Percentiles rank a stretch among this genome's conserved stretches.
These are phyloP conservation scores for Heliornis fulica DNA, from an alignment of 2,113 vertebrate species.

Conservation along the genomic window DNA sequence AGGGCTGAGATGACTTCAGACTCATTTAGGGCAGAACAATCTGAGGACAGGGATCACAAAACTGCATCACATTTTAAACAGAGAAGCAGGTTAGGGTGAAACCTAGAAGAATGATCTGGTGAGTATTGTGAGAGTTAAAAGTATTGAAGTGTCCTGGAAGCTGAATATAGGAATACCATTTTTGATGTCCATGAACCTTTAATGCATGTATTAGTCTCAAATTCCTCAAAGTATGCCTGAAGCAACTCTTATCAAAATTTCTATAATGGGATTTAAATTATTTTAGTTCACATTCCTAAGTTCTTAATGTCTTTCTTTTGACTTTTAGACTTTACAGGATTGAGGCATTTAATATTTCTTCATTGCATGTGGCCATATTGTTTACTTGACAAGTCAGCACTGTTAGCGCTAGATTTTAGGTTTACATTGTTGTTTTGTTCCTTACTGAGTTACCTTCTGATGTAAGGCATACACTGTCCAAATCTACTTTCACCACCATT, in stretches of 20 bases:
- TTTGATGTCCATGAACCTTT: neutral
- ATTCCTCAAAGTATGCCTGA: neutral
- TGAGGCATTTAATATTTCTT: neutral
- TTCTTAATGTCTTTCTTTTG: neutral
- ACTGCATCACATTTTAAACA: neutral
- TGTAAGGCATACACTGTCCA: neutral
- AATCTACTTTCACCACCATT: neutral
- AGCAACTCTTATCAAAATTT: neutral
- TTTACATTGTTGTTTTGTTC: neutral
- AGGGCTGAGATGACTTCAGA: neutral
- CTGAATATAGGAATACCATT: accelerated
- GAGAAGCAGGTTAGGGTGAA: accelerated
- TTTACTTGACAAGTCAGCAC: neutral
- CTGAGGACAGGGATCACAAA: neutral
- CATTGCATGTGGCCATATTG: neutral
- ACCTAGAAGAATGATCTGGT: neutral
- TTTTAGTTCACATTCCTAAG: neutral
- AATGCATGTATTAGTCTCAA: neutral
- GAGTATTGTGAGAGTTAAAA: neutral
- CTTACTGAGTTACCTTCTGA: neutral
- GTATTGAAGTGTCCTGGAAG: neutral
- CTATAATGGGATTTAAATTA: neutral
- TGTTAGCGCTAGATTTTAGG: neutral
- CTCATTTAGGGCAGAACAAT: neutral
- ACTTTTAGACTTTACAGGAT: neutral